Evolutionary conservation across 2,797 vertebrate species (phyloP), one percentile per base, ranked within the genome.

Genomic region (Gobionotothen gibberifrons): DNA sequence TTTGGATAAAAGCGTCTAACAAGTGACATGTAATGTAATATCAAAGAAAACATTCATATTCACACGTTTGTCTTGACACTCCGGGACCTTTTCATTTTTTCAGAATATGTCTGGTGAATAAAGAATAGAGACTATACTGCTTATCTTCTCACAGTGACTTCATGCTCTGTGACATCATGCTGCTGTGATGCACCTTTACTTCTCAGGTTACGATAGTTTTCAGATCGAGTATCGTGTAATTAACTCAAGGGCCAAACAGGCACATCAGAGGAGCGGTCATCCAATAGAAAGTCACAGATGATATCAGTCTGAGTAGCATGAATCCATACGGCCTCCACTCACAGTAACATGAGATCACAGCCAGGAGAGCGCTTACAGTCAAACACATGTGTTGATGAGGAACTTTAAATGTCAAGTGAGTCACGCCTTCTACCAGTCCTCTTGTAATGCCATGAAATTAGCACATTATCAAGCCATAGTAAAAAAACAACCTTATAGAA

Each of bases 401-500:
- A 76, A 63, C 47, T 10, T 72, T 53, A 80, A 88, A 87, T 74
- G 72, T 72, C 64, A 83, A 58, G 22, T 75, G 74, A 81, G 72
- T 81, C 73, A 73, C 36, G 8, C 46, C 75, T 52, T 22, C 46
- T 64, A 36, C n/a, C 22, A 67, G 59, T 54, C 44, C 36, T 64
- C 22, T 61, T 49, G 53, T 73, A 49, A 46, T 76, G 58, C 49
- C 17, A 1, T 51, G 8, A 26, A 51, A 53, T 10, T 49, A 60
- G 15, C 29, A 19, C 9, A 2, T 36, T 66, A 3, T 8, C 8
- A 40, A 2, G 10, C 5, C 40, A 1, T 13, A 16, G 2, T 15
- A 1, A 29, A 1, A 29, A 47, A 46, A 56, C 2, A 26, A 26
- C 26, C 26, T 26, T 1, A 7, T 52, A 29, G 29, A 36, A n/a